Base-by-base conservation (phyloP, 2,113 vertebrate species). In the Pangasianodon hypophthalmus region DNA sequence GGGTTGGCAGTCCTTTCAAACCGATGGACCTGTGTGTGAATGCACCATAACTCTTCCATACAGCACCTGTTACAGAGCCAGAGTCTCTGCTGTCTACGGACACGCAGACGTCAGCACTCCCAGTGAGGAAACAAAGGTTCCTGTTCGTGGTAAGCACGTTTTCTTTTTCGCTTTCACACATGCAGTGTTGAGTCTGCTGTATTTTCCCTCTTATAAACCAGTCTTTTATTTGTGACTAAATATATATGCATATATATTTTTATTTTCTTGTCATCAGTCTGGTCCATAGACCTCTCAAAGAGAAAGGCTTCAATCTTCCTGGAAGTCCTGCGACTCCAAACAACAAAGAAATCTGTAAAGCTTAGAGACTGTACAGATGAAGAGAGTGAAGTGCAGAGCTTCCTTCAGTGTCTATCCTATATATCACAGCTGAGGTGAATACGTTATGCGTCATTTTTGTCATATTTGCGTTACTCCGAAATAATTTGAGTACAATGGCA, bases 81-180 rank as follows among this genome's bases (percentile, higher is more conserved):
- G 91, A 90, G 88, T 91, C 14, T 90, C 73, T 73, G 91, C 91
- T 82, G 88, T 91, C 29, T 90, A 91, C 80, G 41, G 10, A 75
- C 44, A 91, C 0, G 64, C 67, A 60, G 37, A 86, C n/a, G 73
- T 46, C 50, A 90, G 91, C 62, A 62, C 52, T 44, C 60, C 86
- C 13, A 91, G 75, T 86, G 52, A 52, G 14, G 91, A 91, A 85
- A 88, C 88, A 54, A 21, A 84, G 26, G 73, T 89, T 54, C 73
- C 82, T 37, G 85, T 90, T 0, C 24, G 87, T 26, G 83, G 91
- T 91, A 32, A 91, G 85, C 37, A 3, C 52, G 7, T 13, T 6
- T 69, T 14, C 13, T 32, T 69, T 67, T 60, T 60, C 18, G 2
- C 56, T 58, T 19, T 58, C 56, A 5, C 56, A 56, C 4, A 56